Evolutionary conservation across 2,797 vertebrate species (phyloP), one percentile per base, ranked within the genome.

Genomic region (Tachyglossus aculeatus): DNA sequence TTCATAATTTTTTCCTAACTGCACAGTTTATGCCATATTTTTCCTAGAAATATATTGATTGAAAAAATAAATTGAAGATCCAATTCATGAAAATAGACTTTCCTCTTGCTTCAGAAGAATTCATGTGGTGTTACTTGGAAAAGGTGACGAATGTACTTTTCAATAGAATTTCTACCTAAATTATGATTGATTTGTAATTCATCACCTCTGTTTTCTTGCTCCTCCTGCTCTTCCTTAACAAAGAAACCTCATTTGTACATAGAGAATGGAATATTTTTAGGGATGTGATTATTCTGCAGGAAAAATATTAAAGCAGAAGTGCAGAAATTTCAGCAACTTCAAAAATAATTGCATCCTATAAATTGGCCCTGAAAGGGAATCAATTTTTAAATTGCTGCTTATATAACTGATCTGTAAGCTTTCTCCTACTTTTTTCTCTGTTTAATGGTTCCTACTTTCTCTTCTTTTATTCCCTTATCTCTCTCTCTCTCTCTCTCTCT

Each of bases 101-200:
- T n/a, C n/a, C 55, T 68, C 48, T 15, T 44, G 44, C 52, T 54
- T 76, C 25, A 41, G 45, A 51, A 58, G 60, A 84, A 83, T 53
- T 27, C 18, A 32, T 7, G 14, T 19, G 25, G 29, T 66, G 12
- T 59, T 67, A 2, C 71, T 74, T 67, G 64, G 38, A 25, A 70
- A 74, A 77, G 80, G 57, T 50, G 67, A 68, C 63, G 52, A 66
- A 75, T 63, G 33, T 68, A 37, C 47, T 65, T 74, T 80, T 80
- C 51, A 67, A 59, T 45, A 43, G 43, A 33, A 15, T 56, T 53
- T 71, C 68, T 80, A 66, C 76, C 77, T 83, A 80, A 68, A 75
- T 81, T 63, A 69, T 63, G 44, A 73, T 54, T 51, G 73, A 69
- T 83, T 80, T 80, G 62, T 59, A 62, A 45, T 79, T 73, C 21